Conservation (phyloP, 2,113 vertebrate genomes). For the Noturus placidus region DNA sequence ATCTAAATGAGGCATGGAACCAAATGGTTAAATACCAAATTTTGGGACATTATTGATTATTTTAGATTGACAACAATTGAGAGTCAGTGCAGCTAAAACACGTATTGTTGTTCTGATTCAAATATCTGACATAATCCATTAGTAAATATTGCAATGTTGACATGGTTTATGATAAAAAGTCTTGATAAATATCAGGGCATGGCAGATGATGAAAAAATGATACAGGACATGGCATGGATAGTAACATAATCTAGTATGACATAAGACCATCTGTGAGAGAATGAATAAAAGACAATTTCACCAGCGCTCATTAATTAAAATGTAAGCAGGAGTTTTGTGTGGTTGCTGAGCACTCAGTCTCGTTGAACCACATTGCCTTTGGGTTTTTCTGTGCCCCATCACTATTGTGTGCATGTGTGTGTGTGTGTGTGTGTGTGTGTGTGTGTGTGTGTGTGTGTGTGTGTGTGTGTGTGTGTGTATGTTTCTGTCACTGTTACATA, state of each 20-base stretch:
- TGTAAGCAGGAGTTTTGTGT: slow-evolving; percentile 24
- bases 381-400: slow-evolving; percentile 64
- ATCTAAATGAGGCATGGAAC: not conserved
- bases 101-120: not conserved
- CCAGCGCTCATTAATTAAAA: slow-evolving; percentile 66
- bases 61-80: slow-evolving; percentile 17
- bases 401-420: slow-evolving; percentile 59
- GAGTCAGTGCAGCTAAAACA: slow-evolving; percentile 3
- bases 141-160: slow-evolving; percentile 15
- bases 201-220: slow-evolving; percentile 22
- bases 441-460: slow-evolving; percentile 22
- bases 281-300: slow-evolving; percentile 45
- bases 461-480: not conserved
- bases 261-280: slow-evolving; percentile 36
- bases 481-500: slow-evolving; percentile 64
- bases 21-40: not conserved
- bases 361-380: slow-evolving; percentile 68
- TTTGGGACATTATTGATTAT: not conserved
- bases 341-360: slow-evolving; percentile 46
- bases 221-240: not conserved
- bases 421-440: slow-evolving; percentile 29
- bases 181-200: slow-evolving; percentile 35
- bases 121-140: slow-evolving; percentile 15
- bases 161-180: slow-evolving; percentile 34
- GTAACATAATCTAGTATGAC: slow-evolving; percentile 14